Conservation (phyloP, 64 coral and sea anemone genomes). For the Acropora yongei region DNA sequence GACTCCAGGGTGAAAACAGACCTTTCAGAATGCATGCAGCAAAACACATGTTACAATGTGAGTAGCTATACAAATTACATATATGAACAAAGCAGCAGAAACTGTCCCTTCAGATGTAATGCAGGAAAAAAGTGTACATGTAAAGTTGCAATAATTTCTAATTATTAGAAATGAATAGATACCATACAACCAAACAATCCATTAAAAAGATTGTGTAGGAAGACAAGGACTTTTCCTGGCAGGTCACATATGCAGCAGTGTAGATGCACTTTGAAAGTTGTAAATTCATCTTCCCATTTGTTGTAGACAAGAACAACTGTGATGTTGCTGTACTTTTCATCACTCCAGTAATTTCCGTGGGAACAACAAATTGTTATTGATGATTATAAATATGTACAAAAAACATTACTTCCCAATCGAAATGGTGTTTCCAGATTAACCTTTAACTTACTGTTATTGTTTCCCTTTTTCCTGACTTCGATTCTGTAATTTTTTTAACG, state of each 20-base stretch:
- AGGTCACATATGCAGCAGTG: slow-evolving; percentile 30
- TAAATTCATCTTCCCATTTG: neutral
- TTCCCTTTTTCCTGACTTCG: too few relatives aligned
- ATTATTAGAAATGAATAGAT: neutral
- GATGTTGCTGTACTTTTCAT: neutral
- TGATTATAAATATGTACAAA: slow-evolving; percentile 1
- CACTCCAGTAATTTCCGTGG: neutral
- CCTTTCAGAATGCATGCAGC: neutral
- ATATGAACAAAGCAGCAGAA: slow-evolving; percentile 8
- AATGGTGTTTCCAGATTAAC: too few relatives aligned
- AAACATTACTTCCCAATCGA: too few relatives aligned
- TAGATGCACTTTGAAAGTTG: neutral
- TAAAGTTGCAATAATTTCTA: neutral
- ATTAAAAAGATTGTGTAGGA: slow-evolving; percentile 58
- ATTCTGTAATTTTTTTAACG: too few relatives aligned
- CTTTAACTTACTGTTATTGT: too few relatives aligned
- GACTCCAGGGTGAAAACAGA: slow-evolving; percentile 42
- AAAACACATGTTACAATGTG: neutral
- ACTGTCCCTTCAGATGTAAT: too few relatives aligned
- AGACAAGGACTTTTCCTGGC: slow-evolving; percentile 40
- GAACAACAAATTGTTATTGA: neutral
- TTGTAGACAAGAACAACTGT: neutral
- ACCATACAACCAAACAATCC: slow-evolving; percentile 50
- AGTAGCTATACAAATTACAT: neutral
- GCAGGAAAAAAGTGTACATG: neutral